Evolutionary conservation across 2,888 invertebrate genomes (phyloP), one percentile per base, ranked within the genome.

Genomic region (Eutolmus rufibarbis): DNA sequence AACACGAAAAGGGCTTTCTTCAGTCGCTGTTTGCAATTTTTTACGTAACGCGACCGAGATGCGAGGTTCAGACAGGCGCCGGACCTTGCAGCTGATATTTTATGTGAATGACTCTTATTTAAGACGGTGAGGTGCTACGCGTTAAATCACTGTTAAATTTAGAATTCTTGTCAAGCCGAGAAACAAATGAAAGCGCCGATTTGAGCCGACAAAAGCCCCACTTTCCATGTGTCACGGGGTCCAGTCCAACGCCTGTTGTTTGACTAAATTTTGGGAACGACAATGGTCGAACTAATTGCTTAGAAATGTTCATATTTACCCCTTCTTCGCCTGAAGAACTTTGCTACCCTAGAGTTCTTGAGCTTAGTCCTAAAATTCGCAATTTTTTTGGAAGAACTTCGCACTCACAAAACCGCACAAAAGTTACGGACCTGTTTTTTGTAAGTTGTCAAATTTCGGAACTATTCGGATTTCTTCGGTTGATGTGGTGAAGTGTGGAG

Each of bases 91-190:
- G 19, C 14, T 8, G 28, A 23, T 16, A 57, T 82, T 23, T 78
- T 19, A n/a, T 1, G 12, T 5, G 12, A 34, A 76, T 76, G 28
- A 74, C 40, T 76, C n/a, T 37, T 76, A 16, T 37, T 76, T 37
- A 76, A 34, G 12, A 5, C 34, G 14, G 2, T 31, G 23, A 74
- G 28, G 2, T 74, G 74, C 46, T 79, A 31, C 43, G 12, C 31
- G 34, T 82, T 56, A 74, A 85, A 19, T 85, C 74, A 82, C 37
- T 51, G n/a, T 57, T 82, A 82, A 82, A 34, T 56, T 82, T 82
- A 82, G 82, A 82, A 31, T 34, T 19, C 66, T 14, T 9, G 23
- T n/a, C 31, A 57, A n/a, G 5, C 23, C 46, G 56, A 16, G 31
- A 81, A 81, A 81, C 51, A 56, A 81, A 14, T 14, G 81, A 81